Evolutionary conservation across 2,888 invertebrate species (phyloP), one percentile per base, ranked within the genome.

Genomic region (Andrena bicolor): DNA sequence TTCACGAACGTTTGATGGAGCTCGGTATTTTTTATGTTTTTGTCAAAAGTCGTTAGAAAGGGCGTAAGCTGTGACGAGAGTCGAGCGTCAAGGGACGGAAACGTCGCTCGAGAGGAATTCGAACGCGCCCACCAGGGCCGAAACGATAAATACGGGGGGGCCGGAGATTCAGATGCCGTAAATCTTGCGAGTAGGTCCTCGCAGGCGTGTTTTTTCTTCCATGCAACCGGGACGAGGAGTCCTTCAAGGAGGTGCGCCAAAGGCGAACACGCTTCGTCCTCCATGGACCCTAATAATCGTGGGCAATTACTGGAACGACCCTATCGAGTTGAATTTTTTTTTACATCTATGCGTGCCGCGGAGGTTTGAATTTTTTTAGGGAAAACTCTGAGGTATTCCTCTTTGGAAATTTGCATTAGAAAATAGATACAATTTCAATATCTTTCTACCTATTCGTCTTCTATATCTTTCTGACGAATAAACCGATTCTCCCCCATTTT

Each of bases 141-240:
- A 74, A 77, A 90, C 87, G 86, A 87, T 89, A 89, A 90, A 87
- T 75, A 79, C 80, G 20, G 64, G 53, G 80, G 66, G 72, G 58
- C 63, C 82, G 85, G 79, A 88, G 89, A 88, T 89, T 90, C 85
- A 81, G 90, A 88, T 80, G 90, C 82, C 89, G 88, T 90, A 90
- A 90, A 90, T 90, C 89, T 90, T 80, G 70, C 75, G 65, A 49
- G 82, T 49, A 66, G 81, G 65, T 78, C 80, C 77, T 69, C 64
- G 66, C 63, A 41, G 65, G 8, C 76, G 69, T 76, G 85, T 78
- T 83, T 80, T 70, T 78, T 72, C 78, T 83, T 85, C 70, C 77
- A 79, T 63, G 77, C 77, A 64, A 64, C 66, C 32, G 69, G 80
- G 75, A 72, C 63, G 49, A 26, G 66, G 71, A 58, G 28, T 65